Conservation (phyloP, 2,797 vertebrate species). For the Protonibea diacanthus region DNA sequence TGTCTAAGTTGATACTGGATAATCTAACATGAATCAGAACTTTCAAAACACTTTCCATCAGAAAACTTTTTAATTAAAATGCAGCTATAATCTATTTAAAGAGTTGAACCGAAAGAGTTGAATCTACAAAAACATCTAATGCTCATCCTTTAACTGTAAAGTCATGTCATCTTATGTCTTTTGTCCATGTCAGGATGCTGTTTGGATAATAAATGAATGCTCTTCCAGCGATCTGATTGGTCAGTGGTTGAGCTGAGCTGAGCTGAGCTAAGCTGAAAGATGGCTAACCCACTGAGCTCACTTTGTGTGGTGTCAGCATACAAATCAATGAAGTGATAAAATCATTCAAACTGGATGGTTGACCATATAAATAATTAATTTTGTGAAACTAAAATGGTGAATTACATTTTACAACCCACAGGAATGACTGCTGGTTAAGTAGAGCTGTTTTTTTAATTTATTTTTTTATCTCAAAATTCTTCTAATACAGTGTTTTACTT, state of each 20-base stretch:
- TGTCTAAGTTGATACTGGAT: not conserved
- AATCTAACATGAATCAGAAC: not conserved
- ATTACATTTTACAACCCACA: not conserved
- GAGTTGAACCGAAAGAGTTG: no score
- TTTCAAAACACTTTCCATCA: no score
- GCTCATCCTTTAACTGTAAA: not conserved
- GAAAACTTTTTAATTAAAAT: not conserved
- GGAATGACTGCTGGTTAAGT: not conserved
- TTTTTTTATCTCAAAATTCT: not conserved
- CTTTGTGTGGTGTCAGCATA: not conserved
- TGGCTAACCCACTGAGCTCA: not conserved
- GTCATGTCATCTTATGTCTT: not conserved
- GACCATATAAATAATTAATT: not conserved
- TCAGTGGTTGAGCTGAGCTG: not conserved
- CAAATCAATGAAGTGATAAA: not conserved
- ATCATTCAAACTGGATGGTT: not conserved
- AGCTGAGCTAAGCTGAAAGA: not conserved
- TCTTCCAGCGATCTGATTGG: not conserved
- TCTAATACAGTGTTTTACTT: not conserved
- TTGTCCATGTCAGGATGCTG: not conserved
- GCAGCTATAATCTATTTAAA: conserved; percentile 14
- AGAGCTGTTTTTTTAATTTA: no score
- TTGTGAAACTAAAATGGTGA: not conserved
- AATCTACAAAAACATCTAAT: not conserved
- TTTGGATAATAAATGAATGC: not conserved